Base-by-base conservation (phyloP, 2,797 vertebrate genomes). In the Bryconaethiops microstoma region DNA sequence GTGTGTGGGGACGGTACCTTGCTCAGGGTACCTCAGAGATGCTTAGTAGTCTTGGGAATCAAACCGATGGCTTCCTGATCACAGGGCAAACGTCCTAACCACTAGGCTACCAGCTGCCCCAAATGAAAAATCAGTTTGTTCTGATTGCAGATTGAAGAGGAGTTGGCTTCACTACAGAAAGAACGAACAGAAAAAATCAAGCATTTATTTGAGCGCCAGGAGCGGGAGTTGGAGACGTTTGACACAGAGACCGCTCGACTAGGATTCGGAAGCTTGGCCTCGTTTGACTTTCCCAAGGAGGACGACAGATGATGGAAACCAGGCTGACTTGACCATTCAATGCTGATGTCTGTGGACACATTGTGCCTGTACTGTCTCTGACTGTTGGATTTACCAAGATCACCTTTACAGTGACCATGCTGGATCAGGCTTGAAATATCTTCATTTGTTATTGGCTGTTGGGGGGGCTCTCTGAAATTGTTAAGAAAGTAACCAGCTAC, bases 131-230 rank as follows among this genome's bases (percentile, higher is more conserved):
- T 80, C 82, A 60, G 40, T 72, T 50, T 74, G 68, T 55, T 70
- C 29, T 91, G 87, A 86, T 71, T 50, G 42, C 52, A 99, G 98
- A 98, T 99, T 86, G 97, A 99, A 94, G 98, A 99, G 95, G 98
- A 99, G 94, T 93, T 97, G 88, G 96, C 94, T 85, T 97, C 96
- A 92, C 95, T 99, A 90, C 97, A 99, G 94, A 99, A 98, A 93
- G 97, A 99, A 91, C 95, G 97, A 84, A 98, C 96, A 54, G 98
- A 99, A 91, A 96, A 97, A 84, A 97, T 99, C 84, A 98, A 98
- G 91, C 94, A 96, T 90, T 94, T 99, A 82, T 90, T 98, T 94
- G 97, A 99, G 93, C 96, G 96, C 75, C 96, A 99, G 93, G 97
- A 97, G 93, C 94, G 97, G 78, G 98, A 99, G 95, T 94, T 94